phyloP scores from a whole-genome alignment of 2,888 invertebrate species.

The Ferdinandea cuprea region DNA sequence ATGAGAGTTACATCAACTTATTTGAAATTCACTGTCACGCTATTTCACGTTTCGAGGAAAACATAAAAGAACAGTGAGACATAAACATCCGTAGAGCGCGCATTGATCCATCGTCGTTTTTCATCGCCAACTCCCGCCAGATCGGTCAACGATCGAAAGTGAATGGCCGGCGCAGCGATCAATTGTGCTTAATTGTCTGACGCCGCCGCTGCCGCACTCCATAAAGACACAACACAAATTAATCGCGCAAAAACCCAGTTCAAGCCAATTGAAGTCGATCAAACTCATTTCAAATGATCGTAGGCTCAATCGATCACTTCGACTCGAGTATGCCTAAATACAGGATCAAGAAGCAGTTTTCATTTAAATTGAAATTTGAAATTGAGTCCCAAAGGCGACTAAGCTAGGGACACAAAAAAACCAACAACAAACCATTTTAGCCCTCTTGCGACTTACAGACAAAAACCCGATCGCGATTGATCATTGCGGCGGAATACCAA shows the following conservation, averaged over 20 bases:
- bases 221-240: conserved; percentile 22
- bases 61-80: conserved; percentile 24
- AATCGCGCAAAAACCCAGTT: conserved; percentile 33
- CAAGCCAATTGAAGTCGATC: conserved; percentile 52
- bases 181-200: conserved; percentile 69
- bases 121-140: not conserved
- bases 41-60: conserved; percentile 52
- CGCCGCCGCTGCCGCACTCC: conserved; percentile 55
- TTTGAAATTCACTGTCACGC: conserved; percentile 61
- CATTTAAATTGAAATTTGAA: conserved; percentile 45
- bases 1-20: conserved; percentile 16
- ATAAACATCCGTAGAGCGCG: too few relatives aligned
- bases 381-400: conserved; percentile 53
- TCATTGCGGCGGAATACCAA: conserved; percentile 35
- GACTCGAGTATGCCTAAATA: conserved; percentile 43
- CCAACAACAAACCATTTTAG: conserved; percentile 1
- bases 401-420: conserved; percentile 7
- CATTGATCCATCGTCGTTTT: conserved; percentile 1
- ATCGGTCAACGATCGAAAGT: conserved; percentile 48
- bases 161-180: conserved; percentile 55
- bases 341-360: conserved; percentile 44
- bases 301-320: conserved; percentile 46
- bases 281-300: conserved; percentile 41
- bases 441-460: conserved; percentile 51
- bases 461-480: conserved; percentile 42